Conservation (phyloP, 2,888 invertebrate genomes). For the Peribatodes rhomboidaria region DNA sequence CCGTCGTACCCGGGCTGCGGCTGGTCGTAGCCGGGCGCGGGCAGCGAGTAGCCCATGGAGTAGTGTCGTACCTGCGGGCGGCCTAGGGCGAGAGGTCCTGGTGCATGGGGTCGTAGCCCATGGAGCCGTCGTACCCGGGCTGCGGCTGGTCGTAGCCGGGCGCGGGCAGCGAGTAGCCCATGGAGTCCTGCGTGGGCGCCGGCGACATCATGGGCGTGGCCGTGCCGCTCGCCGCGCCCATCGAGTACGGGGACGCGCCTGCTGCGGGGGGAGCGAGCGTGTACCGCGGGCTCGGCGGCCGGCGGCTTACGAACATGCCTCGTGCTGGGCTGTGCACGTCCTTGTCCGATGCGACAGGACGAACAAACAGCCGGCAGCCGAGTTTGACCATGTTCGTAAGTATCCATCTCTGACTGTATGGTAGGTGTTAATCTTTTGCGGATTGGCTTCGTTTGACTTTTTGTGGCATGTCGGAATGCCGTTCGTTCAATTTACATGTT, state of each 20-base stretch:
- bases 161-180: constrained; percentile 97
- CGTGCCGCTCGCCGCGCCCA: constrained; percentile 95
- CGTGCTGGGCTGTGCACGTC: neutral
- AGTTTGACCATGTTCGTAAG: neutral
- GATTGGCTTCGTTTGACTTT: neutral
- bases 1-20: constrained; percentile 95
- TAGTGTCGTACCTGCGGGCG: constrained; percentile 72
- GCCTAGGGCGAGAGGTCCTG: constrained; percentile 92
- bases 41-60: constrained; percentile 97
- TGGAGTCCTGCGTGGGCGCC: constrained; percentile 96
- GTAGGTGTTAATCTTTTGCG: neutral
- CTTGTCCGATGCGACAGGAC: neutral
- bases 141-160: constrained; percentile 96
- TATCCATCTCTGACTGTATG: constrained; percentile 2
- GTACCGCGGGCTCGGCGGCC: constrained; percentile 17
- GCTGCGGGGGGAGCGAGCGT: constrained; percentile 72
- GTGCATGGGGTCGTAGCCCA: constrained; percentile 97
- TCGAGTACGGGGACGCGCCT: constrained; percentile 94
- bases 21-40: constrained; percentile 96
- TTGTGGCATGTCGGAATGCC: neutral
- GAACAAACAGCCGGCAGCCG: neutral
- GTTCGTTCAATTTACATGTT: too few species aligned
- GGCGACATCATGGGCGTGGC: constrained; percentile 98
- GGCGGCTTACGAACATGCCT: neutral
- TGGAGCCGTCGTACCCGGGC: constrained; percentile 95